Base-by-base conservation (phyloP, 2,797 vertebrate genomes). In the Argyrosomus regius region DNA sequence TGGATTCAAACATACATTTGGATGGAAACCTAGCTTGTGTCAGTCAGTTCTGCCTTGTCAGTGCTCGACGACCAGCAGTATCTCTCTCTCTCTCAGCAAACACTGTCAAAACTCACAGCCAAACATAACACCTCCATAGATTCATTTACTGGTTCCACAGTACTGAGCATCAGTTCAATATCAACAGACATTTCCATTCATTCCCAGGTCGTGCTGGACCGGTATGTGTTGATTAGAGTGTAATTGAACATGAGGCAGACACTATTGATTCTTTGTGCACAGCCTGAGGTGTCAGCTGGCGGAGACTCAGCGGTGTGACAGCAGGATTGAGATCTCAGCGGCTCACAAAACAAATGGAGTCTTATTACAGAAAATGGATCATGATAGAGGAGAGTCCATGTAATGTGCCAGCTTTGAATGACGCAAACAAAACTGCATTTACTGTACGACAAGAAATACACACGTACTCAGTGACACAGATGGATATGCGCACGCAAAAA, bases 241-340 rank as follows among this genome's bases (percentile, higher is more conserved):
- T 88, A 92, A 91, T 75, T 87, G 86, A 90, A 92, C 85, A 89
- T 52, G 77, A 87, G 65, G 84, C 80, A 84, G 87, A 87, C 77
- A 50, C 68, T 90, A 92, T 89, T 77, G 90, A 93, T 93, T 91
- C 73, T 82, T 57, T 73, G 78, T 83, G 83, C 73, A 58, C 70
- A 75, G 78, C 83, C 85, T 45, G 87, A 88, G 83, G 88, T 88
- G 78, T 90, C 86, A 80, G 81, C 88, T 86, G 88, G 87, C 61
- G 0, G 73, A 72, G 41, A 75, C 78, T 66, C 56, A 48, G 71
- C 84, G 72, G 84, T 87, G 83, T 82, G 87, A 89, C 81, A 69
- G 83, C 57, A 63, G 50, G 77, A 92, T 89, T 84, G 90, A 93
- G 87, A 92, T 84, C 77, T 89, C 83, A 89, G 63, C 49, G 4